A percentile compares a stretch with the other conserved stretches of the same genome.
phyloP scores from a whole-genome alignment of 2,113 vertebrate species.

The Leptocoma aspasia region DNA sequence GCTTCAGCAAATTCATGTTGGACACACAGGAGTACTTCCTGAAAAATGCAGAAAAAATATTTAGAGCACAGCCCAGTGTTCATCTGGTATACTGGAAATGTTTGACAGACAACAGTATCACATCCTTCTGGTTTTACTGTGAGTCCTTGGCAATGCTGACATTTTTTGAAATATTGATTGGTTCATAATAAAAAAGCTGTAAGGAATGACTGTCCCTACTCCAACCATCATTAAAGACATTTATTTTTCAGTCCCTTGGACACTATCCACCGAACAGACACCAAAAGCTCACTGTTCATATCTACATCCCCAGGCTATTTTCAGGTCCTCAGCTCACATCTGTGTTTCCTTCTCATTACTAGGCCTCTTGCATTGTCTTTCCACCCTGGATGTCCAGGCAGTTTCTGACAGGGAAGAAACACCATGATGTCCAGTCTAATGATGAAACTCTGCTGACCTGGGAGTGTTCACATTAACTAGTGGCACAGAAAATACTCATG shows the following conservation, averaged over 20 bases:
- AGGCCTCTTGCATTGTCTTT: neutral
- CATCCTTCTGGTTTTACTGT: neutral
- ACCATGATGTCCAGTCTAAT: neutral
- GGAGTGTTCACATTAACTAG: neutral
- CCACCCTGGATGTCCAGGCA: neutral
- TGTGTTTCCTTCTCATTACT: neutral
- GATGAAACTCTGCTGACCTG: neutral
- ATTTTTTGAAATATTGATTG: neutral
- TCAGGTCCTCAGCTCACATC: neutral
- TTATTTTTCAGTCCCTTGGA: neutral
- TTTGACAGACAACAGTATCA: neutral
- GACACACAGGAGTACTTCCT: accelerated
- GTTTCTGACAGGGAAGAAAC: neutral
- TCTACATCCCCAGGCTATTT: neutral
- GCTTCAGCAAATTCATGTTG: neutral
- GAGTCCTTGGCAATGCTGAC: neutral
- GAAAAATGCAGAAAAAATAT: neutral
- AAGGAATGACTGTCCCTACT: neutral
- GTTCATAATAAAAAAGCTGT: neutral
- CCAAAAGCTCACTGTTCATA: neutral
- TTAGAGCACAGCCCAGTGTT: neutral
- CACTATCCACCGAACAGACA: neutral
- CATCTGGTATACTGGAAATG: neutral
- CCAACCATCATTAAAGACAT: neutral
- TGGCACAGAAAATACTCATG: neutral